Percentiles rank a stretch among this genome's conserved stretches.
These are phyloP conservation scores for Ceratotherium simum DNA, from an alignment of 2,113 vertebrate genomes.

Conservation along the genomic window DNA sequence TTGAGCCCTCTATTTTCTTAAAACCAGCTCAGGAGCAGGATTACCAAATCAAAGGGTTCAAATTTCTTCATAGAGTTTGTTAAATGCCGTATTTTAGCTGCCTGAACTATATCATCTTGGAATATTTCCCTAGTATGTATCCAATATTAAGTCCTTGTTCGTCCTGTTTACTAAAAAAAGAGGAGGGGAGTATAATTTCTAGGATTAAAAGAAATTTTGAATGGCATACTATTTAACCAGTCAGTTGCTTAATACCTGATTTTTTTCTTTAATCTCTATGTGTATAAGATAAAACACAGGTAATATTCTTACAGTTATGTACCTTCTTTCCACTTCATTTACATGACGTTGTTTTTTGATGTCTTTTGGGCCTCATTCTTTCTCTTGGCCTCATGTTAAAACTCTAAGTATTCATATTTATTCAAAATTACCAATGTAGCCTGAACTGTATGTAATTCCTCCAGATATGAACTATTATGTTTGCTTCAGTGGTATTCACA, in stretches of 20 bases:
- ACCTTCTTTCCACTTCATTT: not conserved
- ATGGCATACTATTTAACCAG: not conserved
- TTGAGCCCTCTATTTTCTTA: not conserved
- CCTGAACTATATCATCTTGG: not conserved
- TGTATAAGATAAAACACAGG: not conserved
- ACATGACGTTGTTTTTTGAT: not conserved
- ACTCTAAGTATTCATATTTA: conserved; percentile 18
- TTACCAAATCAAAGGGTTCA: not conserved
- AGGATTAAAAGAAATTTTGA: not conserved
- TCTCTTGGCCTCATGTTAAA: not conserved
- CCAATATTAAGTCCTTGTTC: not conserved
- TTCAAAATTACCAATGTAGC: not conserved
- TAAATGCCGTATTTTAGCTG: not conserved
- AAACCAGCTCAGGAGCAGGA: not conserved
- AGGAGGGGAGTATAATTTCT: not conserved
- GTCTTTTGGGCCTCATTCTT: conserved; percentile 8
- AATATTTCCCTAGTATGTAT: not conserved
- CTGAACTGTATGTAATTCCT: not conserved
- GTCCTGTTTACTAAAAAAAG: not conserved
- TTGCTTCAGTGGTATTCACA: not conserved
- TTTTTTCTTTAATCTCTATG: not conserved
- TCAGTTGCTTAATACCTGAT: not conserved
- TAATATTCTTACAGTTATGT: not conserved
- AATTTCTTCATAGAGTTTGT: not conserved
- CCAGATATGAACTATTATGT: not conserved